Evolutionary conservation across 2,113 vertebrate genomes (phyloP).

Genomic region (Bolborhynchus lineola): DNA sequence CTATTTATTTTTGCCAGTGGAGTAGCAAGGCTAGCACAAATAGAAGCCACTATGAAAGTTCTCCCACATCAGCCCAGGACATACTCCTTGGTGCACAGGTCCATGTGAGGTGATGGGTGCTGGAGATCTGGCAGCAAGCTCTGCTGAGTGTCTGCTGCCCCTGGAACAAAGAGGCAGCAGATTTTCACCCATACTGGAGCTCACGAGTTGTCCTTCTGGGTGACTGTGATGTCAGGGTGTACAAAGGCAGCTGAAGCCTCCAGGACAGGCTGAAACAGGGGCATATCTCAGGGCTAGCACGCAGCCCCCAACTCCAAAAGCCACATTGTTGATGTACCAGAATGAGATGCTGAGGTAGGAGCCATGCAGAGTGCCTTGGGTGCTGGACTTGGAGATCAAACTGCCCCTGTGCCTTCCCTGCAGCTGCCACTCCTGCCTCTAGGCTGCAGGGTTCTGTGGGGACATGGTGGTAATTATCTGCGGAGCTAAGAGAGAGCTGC

Average conservation of each 20-base stretch:
- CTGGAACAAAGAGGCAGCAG: too few species aligned
- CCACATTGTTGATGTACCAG: background rate
- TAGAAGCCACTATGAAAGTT: background rate
- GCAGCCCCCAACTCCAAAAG: background rate
- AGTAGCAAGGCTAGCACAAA: background rate
- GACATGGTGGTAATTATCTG: background rate
- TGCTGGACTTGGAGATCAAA: background rate
- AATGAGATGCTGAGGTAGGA: background rate
- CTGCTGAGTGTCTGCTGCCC: background rate
- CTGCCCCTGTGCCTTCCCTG: background rate
- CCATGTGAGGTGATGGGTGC: accelerated
- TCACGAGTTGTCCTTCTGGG: accelerated
- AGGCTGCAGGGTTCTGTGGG: background rate
- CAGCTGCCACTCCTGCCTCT: too few species aligned
- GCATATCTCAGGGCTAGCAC: accelerated
- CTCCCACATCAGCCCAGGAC: background rate
- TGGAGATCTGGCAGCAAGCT: accelerated
- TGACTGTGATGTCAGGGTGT: background rate
- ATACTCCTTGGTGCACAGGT: accelerated
- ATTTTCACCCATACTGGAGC: background rate
- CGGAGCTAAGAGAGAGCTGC: background rate
- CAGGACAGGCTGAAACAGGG: background rate
- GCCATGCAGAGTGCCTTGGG: background rate
- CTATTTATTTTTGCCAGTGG: background rate
- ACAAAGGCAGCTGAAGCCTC: background rate